Conservation (phyloP, 1,140 invertebrate species). For the Cotesia glomerata region DNA sequence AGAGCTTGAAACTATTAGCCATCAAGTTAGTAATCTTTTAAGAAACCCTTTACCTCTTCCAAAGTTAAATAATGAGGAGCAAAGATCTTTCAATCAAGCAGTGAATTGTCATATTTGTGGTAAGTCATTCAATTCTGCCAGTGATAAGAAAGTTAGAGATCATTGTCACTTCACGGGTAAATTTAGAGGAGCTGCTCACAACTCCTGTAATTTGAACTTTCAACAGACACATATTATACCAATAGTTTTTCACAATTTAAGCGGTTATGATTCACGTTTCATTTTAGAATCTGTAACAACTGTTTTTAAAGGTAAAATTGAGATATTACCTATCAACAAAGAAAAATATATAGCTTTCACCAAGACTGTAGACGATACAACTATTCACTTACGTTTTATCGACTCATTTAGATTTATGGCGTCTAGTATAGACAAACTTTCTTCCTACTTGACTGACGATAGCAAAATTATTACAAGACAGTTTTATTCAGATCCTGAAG, state of each 20-base stretch:
- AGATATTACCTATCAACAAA: constrained; percentile 31
- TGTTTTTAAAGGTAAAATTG: constrained; percentile 31
- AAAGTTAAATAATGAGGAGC: too few relatives aligned
- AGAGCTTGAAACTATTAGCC: too few relatives aligned
- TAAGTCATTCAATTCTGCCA: background rate
- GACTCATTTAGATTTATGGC: constrained; percentile 38
- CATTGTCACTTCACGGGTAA: constrained; percentile 9
- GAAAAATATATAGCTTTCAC: constrained; percentile 38
- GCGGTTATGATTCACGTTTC: constrained; percentile 53
- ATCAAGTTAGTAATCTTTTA: too few relatives aligned
- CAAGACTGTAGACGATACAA: constrained; percentile 26
- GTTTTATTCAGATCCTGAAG: constrained; percentile 23
- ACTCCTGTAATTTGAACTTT: constrained; percentile 46
- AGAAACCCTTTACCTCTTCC: too few relatives aligned
- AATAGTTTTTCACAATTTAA: constrained; percentile 56
- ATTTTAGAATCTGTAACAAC: constrained; percentile 40
- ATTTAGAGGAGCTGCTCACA: constrained; percentile 37
- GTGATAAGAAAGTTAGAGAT: background rate
- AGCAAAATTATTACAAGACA: constrained; percentile 24
- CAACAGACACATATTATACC: constrained; percentile 43
- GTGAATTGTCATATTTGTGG: too few relatives aligned
- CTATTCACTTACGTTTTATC: constrained; percentile 35
- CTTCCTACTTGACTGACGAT: constrained; percentile 19
- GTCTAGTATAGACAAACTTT: constrained; percentile 33
- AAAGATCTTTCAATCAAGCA: too few relatives aligned